phyloP scores from a whole-genome alignment of 2,113 vertebrate species.

The Cranoglanis bouderius region DNA sequence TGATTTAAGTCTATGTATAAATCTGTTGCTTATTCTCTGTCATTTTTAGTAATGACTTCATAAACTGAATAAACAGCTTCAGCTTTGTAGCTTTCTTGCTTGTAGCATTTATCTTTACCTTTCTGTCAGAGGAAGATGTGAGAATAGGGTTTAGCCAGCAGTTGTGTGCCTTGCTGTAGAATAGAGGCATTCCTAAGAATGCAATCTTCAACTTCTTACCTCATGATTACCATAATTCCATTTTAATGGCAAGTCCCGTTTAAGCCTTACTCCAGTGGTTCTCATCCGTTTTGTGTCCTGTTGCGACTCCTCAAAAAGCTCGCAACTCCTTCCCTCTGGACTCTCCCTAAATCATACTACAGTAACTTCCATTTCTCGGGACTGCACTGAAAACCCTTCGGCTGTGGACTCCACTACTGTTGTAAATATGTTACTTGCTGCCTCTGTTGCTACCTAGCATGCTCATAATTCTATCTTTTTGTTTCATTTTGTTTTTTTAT shows the following conservation, averaged over 20 bases:
- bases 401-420: no score
- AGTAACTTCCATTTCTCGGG: no score
- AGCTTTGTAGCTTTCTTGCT: neutral
- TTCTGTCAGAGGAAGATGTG: neutral
- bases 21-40: neutral
- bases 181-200: neutral
- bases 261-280: neutral
- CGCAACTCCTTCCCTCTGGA: neutral
- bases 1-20: neutral
- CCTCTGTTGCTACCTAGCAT: no score
- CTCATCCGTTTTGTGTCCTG: neutral
- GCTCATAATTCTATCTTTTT: neutral
- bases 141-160: neutral
- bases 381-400: no score
- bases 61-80: neutral
- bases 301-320: neutral
- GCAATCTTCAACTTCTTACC: neutral
- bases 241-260: neutral
- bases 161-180: neutral
- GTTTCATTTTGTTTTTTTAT: neutral
- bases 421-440: no score
- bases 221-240: neutral
- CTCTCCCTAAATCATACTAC: no score
- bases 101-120: neutral
- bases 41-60: neutral